Evolutionary conservation across 2,113 vertebrate genomes (phyloP).

Genomic region (Raja brachyura): DNA sequence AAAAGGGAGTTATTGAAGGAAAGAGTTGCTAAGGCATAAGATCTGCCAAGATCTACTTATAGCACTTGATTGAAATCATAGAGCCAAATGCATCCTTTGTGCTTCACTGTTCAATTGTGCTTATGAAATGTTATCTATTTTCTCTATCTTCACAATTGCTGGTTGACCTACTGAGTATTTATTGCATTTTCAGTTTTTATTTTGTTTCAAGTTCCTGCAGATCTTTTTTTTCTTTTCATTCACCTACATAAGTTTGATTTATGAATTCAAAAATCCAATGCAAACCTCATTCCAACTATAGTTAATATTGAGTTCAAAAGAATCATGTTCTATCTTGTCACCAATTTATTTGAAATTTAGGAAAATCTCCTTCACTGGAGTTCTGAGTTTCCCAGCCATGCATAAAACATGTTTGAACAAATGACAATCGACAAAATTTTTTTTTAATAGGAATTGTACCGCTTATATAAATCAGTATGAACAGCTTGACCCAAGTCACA

Average conservation of each 20-base stretch:
- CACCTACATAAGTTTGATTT: background rate
- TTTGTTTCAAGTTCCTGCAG: background rate
- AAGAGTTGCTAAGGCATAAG: too few species aligned
- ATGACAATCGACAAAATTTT: background rate
- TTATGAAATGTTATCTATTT: too few species aligned
- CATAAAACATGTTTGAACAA: conserved; percentile 29
- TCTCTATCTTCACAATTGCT: too few species aligned
- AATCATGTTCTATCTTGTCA: conserved; percentile 24
- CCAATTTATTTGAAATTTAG: background rate
- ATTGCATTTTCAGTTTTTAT: background rate
- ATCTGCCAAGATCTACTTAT: too few species aligned
- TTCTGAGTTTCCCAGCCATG: background rate
- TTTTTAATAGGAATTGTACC: background rate
- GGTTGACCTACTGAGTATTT: too few species aligned
- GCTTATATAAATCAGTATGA: background rate
- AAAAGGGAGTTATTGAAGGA: too few species aligned
- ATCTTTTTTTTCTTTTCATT: too few species aligned
- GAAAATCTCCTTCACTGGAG: background rate
- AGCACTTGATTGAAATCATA: too few species aligned
- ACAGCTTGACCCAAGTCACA: background rate
- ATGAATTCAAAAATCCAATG: conserved; percentile 9
- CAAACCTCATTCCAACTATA: conserved; percentile 8
- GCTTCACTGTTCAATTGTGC: too few species aligned
- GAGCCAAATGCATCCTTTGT: too few species aligned
- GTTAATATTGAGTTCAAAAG: background rate